phyloP scores from a whole-genome alignment of 2,113 vertebrate species.

The Raja brachyura region DNA sequence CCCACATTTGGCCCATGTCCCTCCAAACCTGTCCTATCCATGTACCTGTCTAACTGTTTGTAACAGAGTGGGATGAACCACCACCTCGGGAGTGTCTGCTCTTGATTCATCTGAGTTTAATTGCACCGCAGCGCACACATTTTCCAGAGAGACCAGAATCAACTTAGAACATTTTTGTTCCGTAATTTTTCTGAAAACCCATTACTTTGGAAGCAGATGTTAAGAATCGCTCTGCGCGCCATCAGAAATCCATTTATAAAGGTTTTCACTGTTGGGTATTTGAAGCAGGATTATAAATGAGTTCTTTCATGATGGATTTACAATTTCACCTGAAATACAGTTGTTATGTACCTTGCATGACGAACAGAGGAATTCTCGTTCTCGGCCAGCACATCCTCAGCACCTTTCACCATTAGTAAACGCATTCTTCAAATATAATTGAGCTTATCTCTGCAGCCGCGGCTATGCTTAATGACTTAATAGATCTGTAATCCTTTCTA shows the following conservation, averaged over 20 bases:
- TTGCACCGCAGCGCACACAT: not conserved
- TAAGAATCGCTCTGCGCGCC: not conserved
- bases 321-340: not conserved
- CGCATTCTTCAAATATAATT: not conserved
- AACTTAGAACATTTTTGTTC: not conserved
- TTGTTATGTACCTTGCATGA: not conserved
- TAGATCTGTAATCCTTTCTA: not conserved
- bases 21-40: no score
- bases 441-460: not conserved
- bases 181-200: not conserved
- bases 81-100: not conserved
- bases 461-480: not conserved
- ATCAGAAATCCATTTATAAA: not conserved
- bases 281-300: not conserved
- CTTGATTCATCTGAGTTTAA: not conserved
- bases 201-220: not conserved
- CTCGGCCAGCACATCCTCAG: not conserved
- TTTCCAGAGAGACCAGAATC: not conserved
- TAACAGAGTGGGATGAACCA: not conserved
- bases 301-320: constrained; percentile 5
- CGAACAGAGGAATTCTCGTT: not conserved
- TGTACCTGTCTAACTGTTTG: no score
- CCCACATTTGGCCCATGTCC: no score
- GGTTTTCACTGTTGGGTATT: not conserved
- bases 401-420: not conserved